Evolutionary conservation across 2,113 vertebrate species (phyloP), one percentile per base, ranked within the genome.

Genomic region (Entomyzon cyanotis): DNA sequence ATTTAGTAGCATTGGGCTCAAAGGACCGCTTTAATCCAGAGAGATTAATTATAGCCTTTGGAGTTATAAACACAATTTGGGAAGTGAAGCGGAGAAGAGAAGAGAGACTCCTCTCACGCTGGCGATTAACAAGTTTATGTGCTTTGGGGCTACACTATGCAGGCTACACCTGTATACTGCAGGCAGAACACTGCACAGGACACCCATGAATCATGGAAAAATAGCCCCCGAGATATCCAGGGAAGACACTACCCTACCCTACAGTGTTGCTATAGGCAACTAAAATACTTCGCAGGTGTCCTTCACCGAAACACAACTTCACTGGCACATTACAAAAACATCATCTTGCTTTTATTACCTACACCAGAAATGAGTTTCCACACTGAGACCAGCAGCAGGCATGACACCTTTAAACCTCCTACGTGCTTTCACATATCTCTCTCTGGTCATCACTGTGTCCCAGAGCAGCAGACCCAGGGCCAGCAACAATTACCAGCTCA

Each of bases 41-140:
- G 96, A 96, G 97, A 97, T 95, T 97, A 95, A 97, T 97, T 96
- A 97, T 55, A 95, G 94, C 78, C 68, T 69, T 95, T 79, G 50
- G 88, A 96, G 90, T 65, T 90, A 67, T 41, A 90, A 71, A 87
- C 93, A 84, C 67, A 80, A 80, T 92, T 91, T 82, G 83, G 84
- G 88, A 83, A 55, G 58, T 18, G 13, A 65, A 83, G 62, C 59
- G 86, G 31, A 76, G 77, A 33, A 89, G 56, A 64, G 87, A 28
- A 75, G 47, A 65, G 60, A 55, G 39, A 62, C 2, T 19, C 70
- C 25, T 83, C 74, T 83, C 58, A 30, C 0, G 5, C 19, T 33
- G 71, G n/a, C 0, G 7, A 37, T 64, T 74, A 93, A 65, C 35
- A 73, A 67, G 14, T 49, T 41, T 64, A 85, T 10, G 15, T 2